Base-by-base conservation (phyloP, 2,113 vertebrate genomes). In the Pseudorasbora parva region DNA sequence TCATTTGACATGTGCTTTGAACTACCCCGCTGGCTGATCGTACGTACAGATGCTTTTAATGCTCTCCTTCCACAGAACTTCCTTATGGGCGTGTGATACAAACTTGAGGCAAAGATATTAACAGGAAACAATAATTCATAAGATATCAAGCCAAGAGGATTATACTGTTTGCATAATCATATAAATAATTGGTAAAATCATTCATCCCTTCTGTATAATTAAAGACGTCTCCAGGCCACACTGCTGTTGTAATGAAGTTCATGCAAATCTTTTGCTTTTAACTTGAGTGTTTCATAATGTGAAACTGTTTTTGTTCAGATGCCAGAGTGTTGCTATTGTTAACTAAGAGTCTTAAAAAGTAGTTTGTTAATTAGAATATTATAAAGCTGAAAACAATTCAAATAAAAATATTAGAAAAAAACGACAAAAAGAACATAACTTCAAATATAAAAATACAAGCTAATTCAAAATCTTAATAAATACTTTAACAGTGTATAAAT, bases 161-260 rank as follows among this genome's bases (percentile, higher is more conserved):
- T 71, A 75, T 21, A 19, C 54, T 73, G 56, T 71, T 73, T 64
- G n/a, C 60, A 60, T 54, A 57, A 73, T 43, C 33, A 25, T 57
- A 59, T 72, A 82, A 86, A 86, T 78, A 86, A 82, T 77, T 78
- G 80, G 54, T 78, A 27, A 9, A 30, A 75, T 54, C 56, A 25
- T 45, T 76, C 71, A 85, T 64, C 78, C 25, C 49, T 15, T 2
- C 71, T 76, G 64, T 57, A 68, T 69, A 41, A 78, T 78, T 85
- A 75, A 81, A 85, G 21, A 85, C 0, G 45, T 74, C 69, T 56
- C 27, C 47, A 11, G 59, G 21, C 41, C 54, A 59, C 41, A 54
- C 54, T 12, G 83, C 37, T 45, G 68, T 71, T 23, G 68, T 21
- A 10, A 71, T 71, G 68, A 71, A 71, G 10, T 37, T 45, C 68